A percentile compares a stretch with the other conserved stretches of the same genome.
Conservation (phyloP, 2,113 vertebrate species). For the Heterotis niloticus region DNA sequence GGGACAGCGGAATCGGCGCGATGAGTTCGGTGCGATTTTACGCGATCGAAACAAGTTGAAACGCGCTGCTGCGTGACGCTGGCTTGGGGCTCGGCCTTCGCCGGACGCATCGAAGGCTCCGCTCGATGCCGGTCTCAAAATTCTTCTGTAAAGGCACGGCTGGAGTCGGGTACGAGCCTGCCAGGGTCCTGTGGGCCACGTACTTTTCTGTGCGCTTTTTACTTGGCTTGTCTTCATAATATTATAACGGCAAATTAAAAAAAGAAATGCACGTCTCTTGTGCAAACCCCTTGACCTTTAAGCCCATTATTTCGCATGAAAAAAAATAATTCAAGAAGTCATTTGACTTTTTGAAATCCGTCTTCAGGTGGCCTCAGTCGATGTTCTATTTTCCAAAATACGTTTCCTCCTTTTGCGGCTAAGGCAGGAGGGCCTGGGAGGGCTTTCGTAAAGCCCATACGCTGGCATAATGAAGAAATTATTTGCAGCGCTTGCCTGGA, state of each 20-base stretch:
- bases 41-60: background rate
- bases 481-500: background rate
- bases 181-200: background rate
- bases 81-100: background rate
- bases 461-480: background rate
- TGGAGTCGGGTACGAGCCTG: background rate
- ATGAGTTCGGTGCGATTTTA: background rate
- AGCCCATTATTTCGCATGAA: constrained; percentile 13
- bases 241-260: constrained; percentile 6
- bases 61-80: background rate
- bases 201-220: constrained; percentile 6
- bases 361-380: constrained; percentile 2
- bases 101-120: background rate
- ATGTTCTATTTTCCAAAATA: background rate
- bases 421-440: too few relatives aligned
- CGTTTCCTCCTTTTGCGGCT: too few relatives aligned
- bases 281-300: constrained; percentile 7
- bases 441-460: too few relatives aligned
- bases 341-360: background rate
- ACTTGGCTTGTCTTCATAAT: background rate
- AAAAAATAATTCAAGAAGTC: constrained; percentile 6
- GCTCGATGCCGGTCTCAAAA: background rate
- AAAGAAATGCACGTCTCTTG: constrained; percentile 9
- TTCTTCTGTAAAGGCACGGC: background rate
- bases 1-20: constrained; percentile 12